Evolutionary conservation across 35 echinoderm and acorn worm genomes (phyloP).

Genomic region (Apostichopus japonicus): DNA sequence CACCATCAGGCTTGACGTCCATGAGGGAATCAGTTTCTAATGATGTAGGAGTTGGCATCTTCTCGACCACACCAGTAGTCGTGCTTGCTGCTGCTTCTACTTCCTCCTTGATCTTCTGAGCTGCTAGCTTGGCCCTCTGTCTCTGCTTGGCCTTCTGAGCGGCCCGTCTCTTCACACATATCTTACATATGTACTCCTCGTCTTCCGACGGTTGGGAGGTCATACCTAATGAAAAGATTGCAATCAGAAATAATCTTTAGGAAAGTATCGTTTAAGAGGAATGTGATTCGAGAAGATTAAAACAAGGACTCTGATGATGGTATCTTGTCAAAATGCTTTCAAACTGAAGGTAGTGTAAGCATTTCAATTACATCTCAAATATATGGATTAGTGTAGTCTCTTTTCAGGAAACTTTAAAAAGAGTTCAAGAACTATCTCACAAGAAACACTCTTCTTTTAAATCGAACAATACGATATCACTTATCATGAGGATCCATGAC

Average conservation of each 20-base stretch:
- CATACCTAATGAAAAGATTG: slow-evolving; percentile 69
- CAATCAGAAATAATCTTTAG: background rate
- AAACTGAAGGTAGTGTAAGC: too few relatives aligned
- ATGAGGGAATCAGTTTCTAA: background rate
- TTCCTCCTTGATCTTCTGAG: slow-evolving; percentile 56
- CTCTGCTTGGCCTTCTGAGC: slow-evolving; percentile 71
- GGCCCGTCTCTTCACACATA: slow-evolving; percentile 72
- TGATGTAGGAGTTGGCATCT: background rate
- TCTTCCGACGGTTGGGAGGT: slow-evolving; percentile 83
- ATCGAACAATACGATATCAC: too few relatives aligned
- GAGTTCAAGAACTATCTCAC: too few relatives aligned
- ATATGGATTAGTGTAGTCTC: too few relatives aligned
- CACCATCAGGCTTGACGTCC: background rate
- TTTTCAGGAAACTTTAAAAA: too few relatives aligned
- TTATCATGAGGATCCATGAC: too few relatives aligned
- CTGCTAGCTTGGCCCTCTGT: slow-evolving; percentile 52
- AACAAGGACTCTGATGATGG: too few relatives aligned
- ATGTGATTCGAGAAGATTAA: too few relatives aligned
- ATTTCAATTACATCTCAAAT: too few relatives aligned
- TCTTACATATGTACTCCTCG: slow-evolving; percentile 88
- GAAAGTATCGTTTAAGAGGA: too few relatives aligned
- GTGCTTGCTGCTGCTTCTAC: background rate
- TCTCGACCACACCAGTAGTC: background rate
- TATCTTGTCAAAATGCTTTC: too few relatives aligned
- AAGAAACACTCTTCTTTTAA: too few relatives aligned